Base-by-base conservation (phyloP, 2,113 vertebrate species). In the Cavia aperea region DNA sequence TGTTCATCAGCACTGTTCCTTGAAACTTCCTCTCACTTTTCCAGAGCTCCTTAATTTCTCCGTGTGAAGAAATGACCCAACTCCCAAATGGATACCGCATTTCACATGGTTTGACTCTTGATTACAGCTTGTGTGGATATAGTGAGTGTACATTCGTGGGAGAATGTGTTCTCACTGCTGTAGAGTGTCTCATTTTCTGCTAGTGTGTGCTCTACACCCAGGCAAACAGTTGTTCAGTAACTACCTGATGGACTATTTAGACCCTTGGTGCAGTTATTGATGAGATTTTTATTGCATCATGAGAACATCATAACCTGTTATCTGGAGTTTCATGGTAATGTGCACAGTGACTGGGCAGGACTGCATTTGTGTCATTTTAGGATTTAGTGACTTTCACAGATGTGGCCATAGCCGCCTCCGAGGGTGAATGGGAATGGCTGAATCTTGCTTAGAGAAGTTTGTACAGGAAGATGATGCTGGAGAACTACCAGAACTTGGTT, bases 391-490 rank as follows among this genome's bases (percentile, higher is more conserved):
- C 78, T 15, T 95, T 96, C 68, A 79, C 16, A 26, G 95, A 96
- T 83, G 78, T 96, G 73, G 93, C 93, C 63, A 15, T 96, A 19
- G 54, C 60, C 73, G 96, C 96, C 68, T 94, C 92, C 56, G 72
- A 73, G 33, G 94, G 83, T 21, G 95, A 97, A 14, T 96, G 94
- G 94, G 82, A 73, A 39, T n/a, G 78, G 77, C 66, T 95, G 92
- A 86, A 13, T 62, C 56, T 65, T 63, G 51, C 62, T 56, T 93
- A 96, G 26, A 94, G 88, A 63, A 49, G 21, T 58, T 24, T 97
- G 78, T 94, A 94, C 24, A 89, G 73, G 81, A 93, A 81, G 33
- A 92, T 95, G 85, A 93, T 93, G 88, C 7, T 90, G 89, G 95
- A 94, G 63, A 94, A 90, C 90, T 94, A 93, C 13, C 39, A 58